A percentile compares a stretch with the other conserved stretches of the same genome.
phyloP scores from a whole-genome alignment of 2,888 invertebrate genomes.

The Drosophila prostipennis region DNA sequence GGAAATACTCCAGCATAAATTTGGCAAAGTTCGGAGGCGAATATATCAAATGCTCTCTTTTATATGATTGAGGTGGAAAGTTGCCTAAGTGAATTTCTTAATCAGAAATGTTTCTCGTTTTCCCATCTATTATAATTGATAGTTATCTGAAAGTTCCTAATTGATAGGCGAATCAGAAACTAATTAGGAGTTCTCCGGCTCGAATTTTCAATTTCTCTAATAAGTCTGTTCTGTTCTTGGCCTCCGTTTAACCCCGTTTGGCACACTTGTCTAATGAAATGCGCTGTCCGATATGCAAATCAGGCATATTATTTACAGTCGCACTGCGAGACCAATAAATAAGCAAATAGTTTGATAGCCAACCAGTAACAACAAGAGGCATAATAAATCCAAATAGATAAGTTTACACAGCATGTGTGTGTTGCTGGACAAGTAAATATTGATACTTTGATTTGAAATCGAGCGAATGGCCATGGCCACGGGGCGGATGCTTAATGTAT shows the following conservation, averaged over 20 bases:
- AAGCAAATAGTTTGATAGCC: constrained; percentile 64
- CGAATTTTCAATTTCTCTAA: background rate
- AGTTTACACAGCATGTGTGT: constrained; percentile 9
- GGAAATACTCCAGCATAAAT: constrained; percentile 60
- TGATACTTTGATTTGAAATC: constrained; percentile 69
- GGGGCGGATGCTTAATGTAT: constrained; percentile 39
- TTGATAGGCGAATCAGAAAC: constrained; percentile 20
- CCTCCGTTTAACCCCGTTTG: background rate
- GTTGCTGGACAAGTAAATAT: constrained; percentile 55
- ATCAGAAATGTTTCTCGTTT: constrained; percentile 25
- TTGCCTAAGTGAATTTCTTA: constrained; percentile 35
- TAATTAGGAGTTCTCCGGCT: background rate
- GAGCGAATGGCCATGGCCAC: constrained; percentile 45
- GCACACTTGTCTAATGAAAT: constrained; percentile 29
- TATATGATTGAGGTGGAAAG: constrained; percentile 32
- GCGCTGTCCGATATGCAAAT: constrained; percentile 29
- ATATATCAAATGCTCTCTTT: constrained; percentile 31
- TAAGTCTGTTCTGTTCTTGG: background rate
- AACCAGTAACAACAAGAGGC: constrained; percentile 36
- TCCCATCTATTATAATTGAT: constrained; percentile 21
- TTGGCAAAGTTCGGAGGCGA: constrained; percentile 30
- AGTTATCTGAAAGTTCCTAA: constrained; percentile 32
- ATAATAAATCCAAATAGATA: constrained; percentile 41
- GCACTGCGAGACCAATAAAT: constrained; percentile 40
- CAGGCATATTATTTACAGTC: constrained; percentile 42